A percentile compares a stretch with the other conserved stretches of the same genome.
phyloP scores from a whole-genome alignment of 2,888 invertebrate species.

The Brachynemurus nebulosus region DNA sequence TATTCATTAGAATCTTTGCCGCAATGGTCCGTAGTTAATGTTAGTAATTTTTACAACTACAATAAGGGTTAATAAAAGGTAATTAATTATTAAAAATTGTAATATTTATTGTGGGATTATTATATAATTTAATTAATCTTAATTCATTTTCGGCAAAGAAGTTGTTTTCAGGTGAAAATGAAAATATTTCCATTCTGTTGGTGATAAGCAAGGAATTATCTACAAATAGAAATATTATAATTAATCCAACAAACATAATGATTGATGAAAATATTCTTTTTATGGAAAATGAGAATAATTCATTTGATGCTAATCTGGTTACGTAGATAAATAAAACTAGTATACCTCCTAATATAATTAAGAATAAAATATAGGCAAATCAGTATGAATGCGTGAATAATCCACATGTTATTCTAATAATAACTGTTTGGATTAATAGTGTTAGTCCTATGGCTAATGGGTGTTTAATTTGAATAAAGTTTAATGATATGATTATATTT shows the following conservation, averaged over 20 bases:
- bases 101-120: slow-evolving; percentile 35
- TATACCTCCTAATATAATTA: slow-evolving; percentile 48
- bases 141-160: slow-evolving; percentile 35
- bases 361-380: slow-evolving; percentile 46
- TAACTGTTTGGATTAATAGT: slow-evolving; percentile 38
- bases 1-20: slow-evolving; percentile 36
- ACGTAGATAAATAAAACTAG: slow-evolving; percentile 51
- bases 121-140: slow-evolving; percentile 39
- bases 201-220: slow-evolving; percentile 24
- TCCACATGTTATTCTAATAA: slow-evolving; percentile 34
- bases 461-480: slow-evolving; percentile 33
- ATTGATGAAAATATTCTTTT: slow-evolving; percentile 25
- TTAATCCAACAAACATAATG: slow-evolving; percentile 20
- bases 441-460: slow-evolving; percentile 40
- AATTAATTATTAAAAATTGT: slow-evolving; percentile 41
- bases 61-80: slow-evolving; percentile 44
- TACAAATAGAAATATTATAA: slow-evolving; percentile 22
- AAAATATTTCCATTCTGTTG: slow-evolving; percentile 25
- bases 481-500: slow-evolving; percentile 28
- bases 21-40: slow-evolving; percentile 39
- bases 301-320: slow-evolving; percentile 45
- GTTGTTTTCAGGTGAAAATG: slow-evolving; percentile 19
- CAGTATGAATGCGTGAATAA: slow-evolving; percentile 38
- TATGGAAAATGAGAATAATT: slow-evolving; percentile 35
- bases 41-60: slow-evolving; percentile 43